Evolutionary conservation across 2,888 invertebrate genomes (phyloP).

Genomic region (Keiferia lycopersicella): DNA sequence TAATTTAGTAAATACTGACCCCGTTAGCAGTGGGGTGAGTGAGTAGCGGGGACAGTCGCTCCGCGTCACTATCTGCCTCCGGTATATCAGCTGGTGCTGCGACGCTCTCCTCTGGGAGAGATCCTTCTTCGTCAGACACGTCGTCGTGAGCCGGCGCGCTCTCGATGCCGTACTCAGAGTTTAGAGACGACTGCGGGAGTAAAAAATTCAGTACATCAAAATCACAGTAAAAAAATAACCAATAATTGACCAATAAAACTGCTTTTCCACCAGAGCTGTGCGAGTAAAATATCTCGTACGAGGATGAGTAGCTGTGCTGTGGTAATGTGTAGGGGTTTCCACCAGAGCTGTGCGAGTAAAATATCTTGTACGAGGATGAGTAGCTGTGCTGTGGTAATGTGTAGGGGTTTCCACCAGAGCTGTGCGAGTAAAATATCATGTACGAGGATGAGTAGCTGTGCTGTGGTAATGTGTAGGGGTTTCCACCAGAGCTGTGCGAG

Average conservation of each 20-base stretch:
- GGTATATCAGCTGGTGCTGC: constrained; percentile 54
- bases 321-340: no score
- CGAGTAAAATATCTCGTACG: no score
- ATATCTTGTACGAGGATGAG: no score
- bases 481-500: no score
- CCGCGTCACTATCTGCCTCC: constrained; percentile 91
- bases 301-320: no score
- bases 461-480: no score
- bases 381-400: no score
- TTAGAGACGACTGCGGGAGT: constrained; percentile 56
- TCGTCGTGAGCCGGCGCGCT: constrained; percentile 36
- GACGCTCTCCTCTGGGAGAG: constrained; percentile 37
- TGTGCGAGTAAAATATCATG: no score
- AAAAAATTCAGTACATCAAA: neutral
- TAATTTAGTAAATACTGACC: constrained; percentile 39
- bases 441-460: no score
- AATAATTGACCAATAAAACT: neutral
- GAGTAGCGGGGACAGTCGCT: constrained; percentile 89
- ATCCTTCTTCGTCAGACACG: constrained; percentile 32
- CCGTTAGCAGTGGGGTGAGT: constrained; percentile 62
- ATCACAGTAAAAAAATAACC: neutral
- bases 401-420: no score
- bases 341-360: no score
- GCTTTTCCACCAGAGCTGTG: no score
- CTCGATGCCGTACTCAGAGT: constrained; percentile 54